These are phyloP conservation scores for Corydoras sp. DNA, from an alignment of 2,113 vertebrate species.

Conservation along the genomic window DNA sequence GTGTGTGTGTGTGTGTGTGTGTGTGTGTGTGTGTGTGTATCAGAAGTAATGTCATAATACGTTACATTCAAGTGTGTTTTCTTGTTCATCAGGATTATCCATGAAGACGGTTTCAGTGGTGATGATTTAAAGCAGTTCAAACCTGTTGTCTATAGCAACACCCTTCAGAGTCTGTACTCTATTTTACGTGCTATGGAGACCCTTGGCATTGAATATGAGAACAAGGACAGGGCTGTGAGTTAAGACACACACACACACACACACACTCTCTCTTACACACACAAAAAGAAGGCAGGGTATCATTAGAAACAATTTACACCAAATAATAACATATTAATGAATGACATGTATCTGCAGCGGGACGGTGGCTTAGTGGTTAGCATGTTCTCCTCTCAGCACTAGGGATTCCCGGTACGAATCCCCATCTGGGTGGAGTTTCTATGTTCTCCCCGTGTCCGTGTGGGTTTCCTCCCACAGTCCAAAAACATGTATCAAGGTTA, in stretches of 20 bases:
- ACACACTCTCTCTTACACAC: too few relatives aligned
- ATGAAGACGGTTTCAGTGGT: constrained; percentile 96
- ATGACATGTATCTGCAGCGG: too few relatives aligned
- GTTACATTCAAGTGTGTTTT: constrained; percentile 11
- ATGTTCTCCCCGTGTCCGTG: too few relatives aligned
- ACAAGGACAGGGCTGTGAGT: constrained; percentile 90
- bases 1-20: neutral
- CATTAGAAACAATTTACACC: too few relatives aligned
- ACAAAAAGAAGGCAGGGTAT: too few relatives aligned
- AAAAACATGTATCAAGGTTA: too few relatives aligned
- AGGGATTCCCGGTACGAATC: too few relatives aligned
- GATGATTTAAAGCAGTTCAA: constrained; percentile 99
- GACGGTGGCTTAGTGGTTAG: too few relatives aligned
- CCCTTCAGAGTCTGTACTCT: constrained; percentile 93
- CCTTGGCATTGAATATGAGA: constrained; percentile 87
- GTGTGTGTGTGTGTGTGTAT: constrained; percentile 7
- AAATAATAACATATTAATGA: too few relatives aligned
- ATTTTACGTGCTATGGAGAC: constrained; percentile 97
- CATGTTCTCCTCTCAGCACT: too few relatives aligned
- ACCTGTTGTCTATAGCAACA: constrained; percentile 99
- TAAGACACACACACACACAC: neutral
- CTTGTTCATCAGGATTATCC: constrained; percentile 82
- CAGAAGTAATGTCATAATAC: neutral
- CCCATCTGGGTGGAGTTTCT: too few relatives aligned
- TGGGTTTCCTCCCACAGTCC: too few relatives aligned